Percentiles rank a stretch among this genome's conserved stretches.
These are phyloP conservation scores for Apodemia zela DNA, from an alignment of 2,888 invertebrate genomes.

Conservation along the genomic window DNA sequence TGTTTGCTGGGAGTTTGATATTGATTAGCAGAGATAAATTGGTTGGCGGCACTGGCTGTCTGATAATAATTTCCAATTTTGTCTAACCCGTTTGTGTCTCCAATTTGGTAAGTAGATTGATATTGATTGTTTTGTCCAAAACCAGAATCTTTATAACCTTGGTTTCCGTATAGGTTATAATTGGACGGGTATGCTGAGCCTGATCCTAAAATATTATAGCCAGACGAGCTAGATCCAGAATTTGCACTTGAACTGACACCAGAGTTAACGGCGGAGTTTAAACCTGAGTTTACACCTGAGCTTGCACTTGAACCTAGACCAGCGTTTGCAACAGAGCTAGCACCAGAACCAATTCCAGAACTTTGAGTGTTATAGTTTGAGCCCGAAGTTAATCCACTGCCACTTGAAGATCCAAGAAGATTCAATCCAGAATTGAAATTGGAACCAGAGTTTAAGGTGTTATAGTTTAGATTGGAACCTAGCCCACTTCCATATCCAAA, in stretches of 20 bases:
- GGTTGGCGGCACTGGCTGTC: slow-evolving; percentile 34
- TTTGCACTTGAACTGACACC: slow-evolving; percentile 23
- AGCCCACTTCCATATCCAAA: slow-evolving; percentile 19
- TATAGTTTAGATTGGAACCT: neutral
- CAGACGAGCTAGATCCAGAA: slow-evolving; percentile 14
- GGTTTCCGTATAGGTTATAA: slow-evolving; percentile 24
- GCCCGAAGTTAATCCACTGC: slow-evolving; percentile 18
- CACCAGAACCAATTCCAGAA: slow-evolving; percentile 7
- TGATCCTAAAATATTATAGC: slow-evolving; percentile 15
- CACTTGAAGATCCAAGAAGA: slow-evolving; percentile 17
- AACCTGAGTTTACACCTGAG: slow-evolving; percentile 19
- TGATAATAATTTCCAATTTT: slow-evolving; percentile 35
- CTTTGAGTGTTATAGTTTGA: slow-evolving; percentile 20
- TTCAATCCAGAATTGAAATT: slow-evolving; percentile 18
- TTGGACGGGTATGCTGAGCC: slow-evolving; percentile 20
- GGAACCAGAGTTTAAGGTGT: neutral
- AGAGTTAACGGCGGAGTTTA: slow-evolving; percentile 20
- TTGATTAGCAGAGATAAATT: slow-evolving; percentile 39
- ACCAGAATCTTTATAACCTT: slow-evolving; percentile 28
- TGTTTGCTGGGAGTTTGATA: slow-evolving; percentile 36
- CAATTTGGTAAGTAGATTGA: slow-evolving; percentile 33
- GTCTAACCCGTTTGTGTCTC: slow-evolving; percentile 31
- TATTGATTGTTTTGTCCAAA: slow-evolving; percentile 33
- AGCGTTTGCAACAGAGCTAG: slow-evolving; percentile 7
- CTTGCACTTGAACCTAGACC: slow-evolving; percentile 18